phyloP scores from a whole-genome alignment of 2,888 invertebrate species.

The Coleophora deauratella region DNA sequence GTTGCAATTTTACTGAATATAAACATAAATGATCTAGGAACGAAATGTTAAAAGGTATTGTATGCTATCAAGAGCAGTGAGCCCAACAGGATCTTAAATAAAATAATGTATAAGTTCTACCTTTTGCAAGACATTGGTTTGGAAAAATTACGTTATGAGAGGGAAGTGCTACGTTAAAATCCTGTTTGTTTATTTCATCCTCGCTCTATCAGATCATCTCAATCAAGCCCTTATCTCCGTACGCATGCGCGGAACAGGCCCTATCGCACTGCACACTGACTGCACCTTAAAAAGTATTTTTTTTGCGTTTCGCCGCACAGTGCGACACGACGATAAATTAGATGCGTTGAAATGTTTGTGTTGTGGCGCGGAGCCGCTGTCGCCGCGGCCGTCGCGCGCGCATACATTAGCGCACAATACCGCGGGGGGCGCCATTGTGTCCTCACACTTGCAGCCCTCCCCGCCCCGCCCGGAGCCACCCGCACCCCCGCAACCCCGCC shows the following conservation, averaged over 20 bases:
- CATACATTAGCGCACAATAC: conserved; percentile 64
- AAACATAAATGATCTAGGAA: too few relatives aligned
- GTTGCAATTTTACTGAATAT: too few relatives aligned
- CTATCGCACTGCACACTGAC: neutral
- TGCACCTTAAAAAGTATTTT: conserved; percentile 49
- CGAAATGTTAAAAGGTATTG: too few relatives aligned
- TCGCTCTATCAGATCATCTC: too few relatives aligned
- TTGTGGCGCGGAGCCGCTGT: conserved; percentile 54
- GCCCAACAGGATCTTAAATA: too few relatives aligned
- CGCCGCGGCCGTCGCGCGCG: conserved; percentile 35
- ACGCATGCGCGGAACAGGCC: neutral
- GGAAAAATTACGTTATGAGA: too few relatives aligned
- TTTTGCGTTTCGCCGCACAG: conserved; percentile 50
- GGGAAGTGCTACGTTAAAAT: too few relatives aligned
- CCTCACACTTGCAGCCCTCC: conserved; percentile 33
- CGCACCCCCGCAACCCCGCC: conserved; percentile 24
- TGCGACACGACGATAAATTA: conserved; percentile 64
- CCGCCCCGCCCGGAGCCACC: conserved; percentile 13
- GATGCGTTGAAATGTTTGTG: conserved; percentile 71
- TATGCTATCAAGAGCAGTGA: too few relatives aligned
- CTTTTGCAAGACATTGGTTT: too few relatives aligned
- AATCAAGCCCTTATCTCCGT: too few relatives aligned
- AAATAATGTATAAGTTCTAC: too few relatives aligned
- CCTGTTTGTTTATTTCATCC: too few relatives aligned
- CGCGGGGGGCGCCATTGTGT: conserved; percentile 63